A percentile compares a stretch with the other conserved stretches of the same genome.
These are phyloP conservation scores for Tokudaia muenninki DNA, from an alignment of 2,797 vertebrate species.

Conservation along the genomic window DNA sequence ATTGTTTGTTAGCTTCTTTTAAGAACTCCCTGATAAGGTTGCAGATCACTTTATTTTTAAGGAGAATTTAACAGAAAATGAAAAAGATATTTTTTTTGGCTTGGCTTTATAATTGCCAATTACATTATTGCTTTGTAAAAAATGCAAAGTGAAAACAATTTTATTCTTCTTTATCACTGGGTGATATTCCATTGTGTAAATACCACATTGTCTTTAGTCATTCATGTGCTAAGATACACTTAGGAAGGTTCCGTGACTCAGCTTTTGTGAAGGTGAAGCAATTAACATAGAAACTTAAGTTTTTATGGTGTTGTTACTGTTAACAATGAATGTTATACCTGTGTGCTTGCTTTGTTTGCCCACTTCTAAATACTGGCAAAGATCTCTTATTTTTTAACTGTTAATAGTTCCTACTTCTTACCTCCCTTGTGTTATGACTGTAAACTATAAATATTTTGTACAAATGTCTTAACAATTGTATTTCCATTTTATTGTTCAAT, in stretches of 20 bases:
- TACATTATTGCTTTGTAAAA: not conserved
- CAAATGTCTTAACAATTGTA: not conserved
- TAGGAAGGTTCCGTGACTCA: not conserved
- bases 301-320: not conserved
- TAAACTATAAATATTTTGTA: not conserved
- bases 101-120: not conserved
- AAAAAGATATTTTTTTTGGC: not conserved
- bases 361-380: not conserved
- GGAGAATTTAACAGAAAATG: not conserved
- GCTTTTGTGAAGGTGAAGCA: not conserved
- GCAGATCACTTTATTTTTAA: not conserved
- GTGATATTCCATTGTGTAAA: not conserved
- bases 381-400: not conserved
- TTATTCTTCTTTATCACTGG: not conserved
- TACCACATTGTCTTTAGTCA: not conserved
- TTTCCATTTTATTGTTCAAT: not conserved
- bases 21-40: too few species aligned
- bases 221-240: not conserved
- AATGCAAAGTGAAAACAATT: not conserved
- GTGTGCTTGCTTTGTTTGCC: not conserved
- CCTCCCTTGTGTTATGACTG: not conserved
- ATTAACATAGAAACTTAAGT: not conserved
- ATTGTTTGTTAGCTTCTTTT: too few species aligned
- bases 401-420: not conserved
- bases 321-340: too few species aligned